These are phyloP conservation scores for Clunio marinus DNA, from an alignment of 2,888 invertebrate genomes.

Conservation along the genomic window DNA sequence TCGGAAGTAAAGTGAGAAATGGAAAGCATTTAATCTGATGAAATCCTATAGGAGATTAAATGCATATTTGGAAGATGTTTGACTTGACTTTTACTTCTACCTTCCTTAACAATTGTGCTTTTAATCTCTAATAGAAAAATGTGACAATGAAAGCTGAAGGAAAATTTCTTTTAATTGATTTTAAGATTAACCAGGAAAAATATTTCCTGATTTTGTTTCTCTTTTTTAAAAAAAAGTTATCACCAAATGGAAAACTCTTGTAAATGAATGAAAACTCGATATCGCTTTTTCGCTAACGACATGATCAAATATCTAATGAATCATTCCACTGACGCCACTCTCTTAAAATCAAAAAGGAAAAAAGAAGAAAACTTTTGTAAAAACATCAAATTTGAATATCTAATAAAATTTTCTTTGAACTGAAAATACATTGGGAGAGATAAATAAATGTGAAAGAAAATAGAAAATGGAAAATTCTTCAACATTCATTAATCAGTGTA, in stretches of 20 bases:
- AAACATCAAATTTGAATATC: not conserved
- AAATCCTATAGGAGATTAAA: conserved; percentile 2
- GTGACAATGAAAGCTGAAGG: too few species aligned
- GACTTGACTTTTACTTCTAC: not conserved
- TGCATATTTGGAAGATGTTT: not conserved
- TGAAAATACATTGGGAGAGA: too few species aligned
- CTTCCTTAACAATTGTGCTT: too few species aligned
- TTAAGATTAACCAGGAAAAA: too few species aligned
- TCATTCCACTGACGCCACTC: too few species aligned
- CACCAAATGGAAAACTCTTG: not conserved
- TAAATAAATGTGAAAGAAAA: not conserved
- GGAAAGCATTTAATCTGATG: not conserved
- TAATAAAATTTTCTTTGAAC: too few species aligned
- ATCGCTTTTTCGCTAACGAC: not conserved
- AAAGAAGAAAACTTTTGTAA: not conserved
- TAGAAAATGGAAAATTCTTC: conserved; percentile 32
- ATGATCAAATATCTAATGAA: conserved; percentile 2
- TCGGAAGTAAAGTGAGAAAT: conserved; percentile 38
- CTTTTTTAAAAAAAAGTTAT: too few species aligned
- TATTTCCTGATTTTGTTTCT: too few species aligned
- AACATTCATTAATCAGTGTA: conserved; percentile 39
- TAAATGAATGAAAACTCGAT: not conserved
- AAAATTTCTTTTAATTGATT: too few species aligned
- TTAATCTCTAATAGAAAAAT: too few species aligned
- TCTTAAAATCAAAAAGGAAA: too few species aligned